Evolutionary conservation across 2,113 vertebrate species (phyloP).

Genomic region (Sander lucioperca): DNA sequence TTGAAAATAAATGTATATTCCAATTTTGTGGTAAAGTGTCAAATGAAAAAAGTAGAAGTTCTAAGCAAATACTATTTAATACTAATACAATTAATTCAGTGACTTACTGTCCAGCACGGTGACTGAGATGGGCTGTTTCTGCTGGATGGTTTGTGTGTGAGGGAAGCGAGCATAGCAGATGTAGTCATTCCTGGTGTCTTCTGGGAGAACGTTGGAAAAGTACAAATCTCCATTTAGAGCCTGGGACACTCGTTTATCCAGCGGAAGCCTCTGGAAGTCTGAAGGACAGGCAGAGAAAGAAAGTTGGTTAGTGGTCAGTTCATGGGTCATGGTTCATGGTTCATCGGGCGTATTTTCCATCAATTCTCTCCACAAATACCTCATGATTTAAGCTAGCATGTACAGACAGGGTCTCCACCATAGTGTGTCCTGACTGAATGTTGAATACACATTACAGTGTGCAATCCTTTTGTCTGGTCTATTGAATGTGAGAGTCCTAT

Average conservation of each 20-base stretch:
- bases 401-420: too few species aligned
- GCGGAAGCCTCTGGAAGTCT: constrained; percentile 94
- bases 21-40: neutral
- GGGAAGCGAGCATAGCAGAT: constrained; percentile 99
- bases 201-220: constrained; percentile 94
- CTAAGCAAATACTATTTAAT: neutral
- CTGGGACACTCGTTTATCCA: constrained; percentile 93
- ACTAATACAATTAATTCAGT: too few species aligned
- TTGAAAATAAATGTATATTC: neutral
- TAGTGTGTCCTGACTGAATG: neutral
- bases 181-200: constrained; percentile 94
- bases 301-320: neutral
- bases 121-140: constrained; percentile 97
- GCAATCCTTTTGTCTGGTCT: neutral
- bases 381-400: neutral
- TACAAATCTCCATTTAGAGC: constrained; percentile 97
- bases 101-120: constrained; percentile 92
- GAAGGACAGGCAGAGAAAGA: neutral
- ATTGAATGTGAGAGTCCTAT: neutral
- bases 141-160: constrained; percentile 97
- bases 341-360: neutral
- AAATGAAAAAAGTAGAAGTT: neutral
- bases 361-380: neutral
- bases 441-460: neutral
- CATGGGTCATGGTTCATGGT: too few species aligned